Base-by-base conservation (phyloP, 2,113 vertebrate species). In the Heterotis niloticus region DNA sequence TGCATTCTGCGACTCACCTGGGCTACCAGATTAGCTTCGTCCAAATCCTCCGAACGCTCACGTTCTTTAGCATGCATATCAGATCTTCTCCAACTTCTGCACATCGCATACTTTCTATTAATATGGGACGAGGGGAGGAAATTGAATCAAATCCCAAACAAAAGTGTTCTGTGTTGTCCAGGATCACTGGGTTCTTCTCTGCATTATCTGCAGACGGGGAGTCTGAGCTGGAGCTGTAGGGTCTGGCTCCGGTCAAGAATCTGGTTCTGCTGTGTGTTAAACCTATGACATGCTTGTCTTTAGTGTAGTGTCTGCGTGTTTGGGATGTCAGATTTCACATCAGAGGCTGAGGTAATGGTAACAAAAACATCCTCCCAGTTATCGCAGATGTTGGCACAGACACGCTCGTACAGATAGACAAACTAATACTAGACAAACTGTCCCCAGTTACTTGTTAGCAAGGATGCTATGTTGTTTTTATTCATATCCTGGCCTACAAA, bases 311-410 rank as follows among this genome's bases (percentile, higher is more conserved):
- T 73, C 68, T 72, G 77, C 29, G 52, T 64, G 20, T 20, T 79
- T 72, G 67, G 56, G 26, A 72, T 51, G 29, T 26, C 14, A 29
- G 4, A 17, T 54, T 65, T 73, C 69, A 28, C 56, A n/a, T 24
- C 57, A n/a, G 76, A 5, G 52, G 17, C 52, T 68, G 76, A 78
- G 5, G 65, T 14, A 66, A 78, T 34, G 76, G 76, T 54, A 28
- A 12, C 52, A 59, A 67, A n/a, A 23, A 16, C 26, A 17, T 13
- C 29, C 34, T 18, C 10, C 29, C 11, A 65, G 75, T 13, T 18
- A 1, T 69, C 54, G 10, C 52, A 54, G 20, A 34, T 17, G 5
- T 18, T 54, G 13, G 52, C 23, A 52, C 60, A 76, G 29, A 70
- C 17, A 64, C 14, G 65, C 10, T 2, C n/a, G 51, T 26, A 59